A percentile compares a stretch with the other conserved stretches of the same genome.
Conservation (phyloP, 1,140 invertebrate species). For the silkworm (Bombyx mori) region ASM3026992v2 NC_085123.1:12069001-12069500, state of each 20-base stretch:
- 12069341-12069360: too few relatives aligned
- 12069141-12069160: constrained; percentile 4
- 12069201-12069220: neutral
- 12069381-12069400: too few relatives aligned
- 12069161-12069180: constrained; percentile 3
- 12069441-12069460: too few relatives aligned
- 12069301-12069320: constrained; percentile 7
- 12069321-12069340: constrained; percentile 4
- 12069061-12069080: constrained; percentile 34
- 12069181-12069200: neutral
- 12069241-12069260: constrained; percentile 10
- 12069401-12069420: too few relatives aligned
- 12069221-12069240: constrained; percentile 7
- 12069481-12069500: too few relatives aligned
- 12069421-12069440: too few relatives aligned
- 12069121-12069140: constrained; percentile 36
- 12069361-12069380: too few relatives aligned
- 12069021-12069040: constrained; percentile 36
- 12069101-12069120: constrained; percentile 41
- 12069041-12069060: constrained; percentile 27
- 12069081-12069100: constrained; percentile 36
- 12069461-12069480: too few relatives aligned
- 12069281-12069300: constrained; percentile 10
- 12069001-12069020: constrained; percentile 31
- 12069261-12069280: constrained; percentile 10